Evolutionary conservation across 2,113 vertebrate species (phyloP).

Genomic region (Atractosteus spatula): DNA sequence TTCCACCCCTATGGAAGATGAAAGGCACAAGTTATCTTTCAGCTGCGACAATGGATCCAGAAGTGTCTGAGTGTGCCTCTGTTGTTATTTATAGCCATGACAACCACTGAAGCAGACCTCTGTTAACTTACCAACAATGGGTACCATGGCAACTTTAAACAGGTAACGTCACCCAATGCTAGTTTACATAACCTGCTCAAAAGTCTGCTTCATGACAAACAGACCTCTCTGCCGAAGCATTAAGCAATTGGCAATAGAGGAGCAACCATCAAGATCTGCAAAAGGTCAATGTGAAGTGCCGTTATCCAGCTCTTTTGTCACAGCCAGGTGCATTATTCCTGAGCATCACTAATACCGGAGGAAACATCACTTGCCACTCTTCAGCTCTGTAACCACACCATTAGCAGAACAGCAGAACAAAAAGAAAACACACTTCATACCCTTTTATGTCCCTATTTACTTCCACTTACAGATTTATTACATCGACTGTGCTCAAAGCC

Average conservation of each 20-base stretch:
- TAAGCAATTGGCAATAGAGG: not conserved
- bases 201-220: not conserved
- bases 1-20: too few relatives aligned
- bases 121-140: constrained; percentile 2
- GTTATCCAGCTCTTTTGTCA: not conserved
- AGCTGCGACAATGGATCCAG: not conserved
- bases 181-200: not conserved
- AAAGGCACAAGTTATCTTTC: not conserved
- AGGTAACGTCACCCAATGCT: not conserved
- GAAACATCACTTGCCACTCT: not conserved
- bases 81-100: constrained; percentile 6
- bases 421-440: constrained; percentile 10
- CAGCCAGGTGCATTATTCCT: not conserved
- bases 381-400: constrained; percentile 1
- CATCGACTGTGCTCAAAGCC: constrained; percentile 16
- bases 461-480: constrained; percentile 17
- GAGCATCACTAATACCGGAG: not conserved
- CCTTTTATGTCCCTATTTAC: constrained; percentile 14
- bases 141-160: constrained; percentile 18
- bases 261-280: not conserved
- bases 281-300: not conserved
- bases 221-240: too few relatives aligned
- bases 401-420: constrained; percentile 14
- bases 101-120: constrained; percentile 6
- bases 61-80: not conserved